Evolutionary conservation across 64 coral and sea anemone species (phyloP).

Genomic region (Montipora capricornis): DNA sequence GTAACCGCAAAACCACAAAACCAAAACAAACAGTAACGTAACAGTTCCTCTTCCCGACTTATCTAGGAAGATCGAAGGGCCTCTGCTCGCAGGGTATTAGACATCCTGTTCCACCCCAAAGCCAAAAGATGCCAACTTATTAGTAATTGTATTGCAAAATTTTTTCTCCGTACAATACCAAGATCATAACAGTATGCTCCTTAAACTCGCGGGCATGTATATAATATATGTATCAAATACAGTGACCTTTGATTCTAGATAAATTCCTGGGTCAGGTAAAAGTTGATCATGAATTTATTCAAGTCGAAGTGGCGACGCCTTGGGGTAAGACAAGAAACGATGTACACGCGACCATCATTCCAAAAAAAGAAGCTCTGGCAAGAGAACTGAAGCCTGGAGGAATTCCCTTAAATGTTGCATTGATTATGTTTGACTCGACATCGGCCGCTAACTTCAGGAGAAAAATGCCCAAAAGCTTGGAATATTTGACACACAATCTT

Average conservation of each 20-base stretch:
- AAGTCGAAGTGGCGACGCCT: constrained; percentile 60
- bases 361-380: constrained; percentile 44
- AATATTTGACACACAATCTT: constrained; percentile 42
- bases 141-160: too few species aligned
- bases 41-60: too few species aligned
- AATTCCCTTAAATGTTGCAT: constrained; percentile 62
- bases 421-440: constrained; percentile 81
- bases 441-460: constrained; percentile 75
- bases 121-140: too few species aligned
- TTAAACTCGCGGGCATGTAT: not conserved
- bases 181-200: too few species aligned
- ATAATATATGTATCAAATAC: not conserved
- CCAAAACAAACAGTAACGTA: too few species aligned
- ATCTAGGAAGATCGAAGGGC: constrained; percentile 41
- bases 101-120: too few species aligned
- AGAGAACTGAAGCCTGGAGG: constrained; percentile 36
- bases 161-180: too few species aligned
- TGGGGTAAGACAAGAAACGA: constrained; percentile 20
- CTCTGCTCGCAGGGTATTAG: constrained; percentile 39
- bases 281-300: constrained; percentile 66
- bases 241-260: not conserved
- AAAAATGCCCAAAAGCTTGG: constrained; percentile 68
- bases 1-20: too few species aligned
- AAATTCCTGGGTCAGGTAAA: constrained; percentile 26
- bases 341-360: constrained; percentile 43